These are phyloP conservation scores for Myopa tessellatipennis DNA, from an alignment of 2,888 invertebrate genomes.

Conservation along the genomic window DNA sequence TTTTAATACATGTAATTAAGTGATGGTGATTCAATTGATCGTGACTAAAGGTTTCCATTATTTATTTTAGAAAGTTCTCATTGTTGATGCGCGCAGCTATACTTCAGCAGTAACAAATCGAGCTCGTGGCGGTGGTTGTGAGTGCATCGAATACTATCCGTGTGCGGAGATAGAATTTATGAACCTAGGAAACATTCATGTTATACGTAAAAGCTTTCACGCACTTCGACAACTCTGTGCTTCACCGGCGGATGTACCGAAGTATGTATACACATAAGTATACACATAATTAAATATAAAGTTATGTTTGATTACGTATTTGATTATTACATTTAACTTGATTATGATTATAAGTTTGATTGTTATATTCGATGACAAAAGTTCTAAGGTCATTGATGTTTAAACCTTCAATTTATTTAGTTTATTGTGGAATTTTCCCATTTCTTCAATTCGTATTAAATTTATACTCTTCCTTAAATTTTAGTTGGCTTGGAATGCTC, in stretches of 20 bases:
- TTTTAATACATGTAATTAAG: background rate
- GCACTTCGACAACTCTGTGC: slow-evolving; percentile 83
- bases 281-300: background rate
- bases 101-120: slow-evolving; percentile 96
- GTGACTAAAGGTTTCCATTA: background rate
- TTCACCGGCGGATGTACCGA: slow-evolving; percentile 82
- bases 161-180: slow-evolving; percentile 96
- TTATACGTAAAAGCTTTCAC: slow-evolving; percentile 92
- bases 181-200: slow-evolving; percentile 97
- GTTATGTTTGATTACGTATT: too few species aligned
- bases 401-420: too few species aligned
- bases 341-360: too few species aligned
- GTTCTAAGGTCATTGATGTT: too few species aligned
- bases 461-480: slow-evolving; percentile 52
- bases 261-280: slow-evolving; percentile 70
- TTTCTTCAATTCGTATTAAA: background rate
- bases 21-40: background rate
- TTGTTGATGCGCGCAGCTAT: slow-evolving; percentile 96
- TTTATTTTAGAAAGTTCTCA: slow-evolving; percentile 77
- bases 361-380: too few species aligned
- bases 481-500: slow-evolving; percentile 88
- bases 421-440: too few species aligned
- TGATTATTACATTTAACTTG: too few species aligned
- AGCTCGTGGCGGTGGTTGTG: slow-evolving; percentile 96
- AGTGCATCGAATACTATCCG: slow-evolving; percentile 95